Evolutionary conservation across 2,797 vertebrate species (phyloP).

Genomic region (Melanotaenia nigrans): DNA sequence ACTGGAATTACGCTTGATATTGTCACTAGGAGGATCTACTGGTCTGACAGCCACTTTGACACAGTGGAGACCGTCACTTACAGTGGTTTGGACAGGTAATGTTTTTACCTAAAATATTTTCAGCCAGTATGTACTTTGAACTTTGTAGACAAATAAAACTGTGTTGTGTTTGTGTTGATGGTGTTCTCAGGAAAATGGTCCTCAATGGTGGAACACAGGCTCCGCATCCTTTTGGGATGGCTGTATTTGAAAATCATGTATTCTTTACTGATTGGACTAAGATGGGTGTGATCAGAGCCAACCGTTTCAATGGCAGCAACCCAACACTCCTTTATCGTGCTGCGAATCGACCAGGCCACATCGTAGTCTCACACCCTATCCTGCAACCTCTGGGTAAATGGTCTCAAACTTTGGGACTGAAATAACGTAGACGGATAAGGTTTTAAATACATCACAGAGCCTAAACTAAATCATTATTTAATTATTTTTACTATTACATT

Average conservation of each 20-base stretch:
- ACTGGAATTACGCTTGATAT: constrained; percentile 80
- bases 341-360: constrained; percentile 71
- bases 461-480: not conserved
- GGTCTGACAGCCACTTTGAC: constrained; percentile 84
- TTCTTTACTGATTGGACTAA: constrained; percentile 85
- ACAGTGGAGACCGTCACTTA: constrained; percentile 82
- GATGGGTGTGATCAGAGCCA: constrained; percentile 80
- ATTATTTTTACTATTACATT: too few relatives aligned
- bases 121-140: not conserved
- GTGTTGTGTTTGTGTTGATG: not conserved
- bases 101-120: not conserved
- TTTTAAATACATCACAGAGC: not conserved
- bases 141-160: not conserved
- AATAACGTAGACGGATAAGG: not conserved
- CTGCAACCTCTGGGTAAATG: constrained; percentile 77
- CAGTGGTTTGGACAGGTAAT: constrained; percentile 79
- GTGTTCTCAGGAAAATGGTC: constrained; percentile 73
- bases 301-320: constrained; percentile 80
- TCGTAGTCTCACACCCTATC: constrained; percentile 71
- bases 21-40: constrained; percentile 79
- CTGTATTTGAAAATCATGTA: constrained; percentile 81
- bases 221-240: constrained; percentile 80
- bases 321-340: constrained; percentile 75
- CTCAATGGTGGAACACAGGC: constrained; percentile 75
- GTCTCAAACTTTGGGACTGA: not conserved